Conservation (phyloP, 2,113 vertebrate species). For the Lamprologus ornatipinnis region DNA sequence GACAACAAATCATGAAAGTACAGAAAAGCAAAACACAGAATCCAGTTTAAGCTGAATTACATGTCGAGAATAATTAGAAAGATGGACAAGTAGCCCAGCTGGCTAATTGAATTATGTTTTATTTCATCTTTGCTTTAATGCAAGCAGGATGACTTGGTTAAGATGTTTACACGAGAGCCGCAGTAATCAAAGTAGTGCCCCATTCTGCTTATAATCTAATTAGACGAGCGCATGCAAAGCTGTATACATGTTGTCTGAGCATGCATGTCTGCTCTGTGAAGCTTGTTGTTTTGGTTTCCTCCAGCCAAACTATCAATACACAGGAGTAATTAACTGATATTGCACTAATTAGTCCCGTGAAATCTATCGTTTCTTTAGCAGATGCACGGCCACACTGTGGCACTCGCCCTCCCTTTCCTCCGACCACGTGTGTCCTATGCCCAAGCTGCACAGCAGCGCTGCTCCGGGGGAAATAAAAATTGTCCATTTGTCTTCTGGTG, state of each 20-base stretch:
- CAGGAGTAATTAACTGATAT: conserved; percentile 60
- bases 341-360: conserved; percentile 63
- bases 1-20: neutral
- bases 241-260: conserved; percentile 1
- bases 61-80: neutral
- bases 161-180: neutral
- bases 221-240: neutral
- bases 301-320: conserved; percentile 55
- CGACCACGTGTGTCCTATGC: neutral
- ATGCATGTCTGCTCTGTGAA: conserved; percentile 20
- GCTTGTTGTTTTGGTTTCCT: conserved; percentile 42
- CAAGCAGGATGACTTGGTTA: neutral
- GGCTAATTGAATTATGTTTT: neutral
- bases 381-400: neutral
- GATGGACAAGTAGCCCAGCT: neutral
- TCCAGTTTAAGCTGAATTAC: neutral
- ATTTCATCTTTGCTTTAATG: neutral
- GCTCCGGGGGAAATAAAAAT: neutral
- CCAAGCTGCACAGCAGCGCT: neutral
- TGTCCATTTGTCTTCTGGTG: neutral
- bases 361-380: conserved; percentile 51
- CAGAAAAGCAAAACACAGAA: neutral
- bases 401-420: neutral
- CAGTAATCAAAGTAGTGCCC: neutral
- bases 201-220: neutral